These are phyloP conservation scores for Galaxea fascicularis DNA, from an alignment of 92 coral and sea anemone genomes.

Conservation along the genomic window DNA sequence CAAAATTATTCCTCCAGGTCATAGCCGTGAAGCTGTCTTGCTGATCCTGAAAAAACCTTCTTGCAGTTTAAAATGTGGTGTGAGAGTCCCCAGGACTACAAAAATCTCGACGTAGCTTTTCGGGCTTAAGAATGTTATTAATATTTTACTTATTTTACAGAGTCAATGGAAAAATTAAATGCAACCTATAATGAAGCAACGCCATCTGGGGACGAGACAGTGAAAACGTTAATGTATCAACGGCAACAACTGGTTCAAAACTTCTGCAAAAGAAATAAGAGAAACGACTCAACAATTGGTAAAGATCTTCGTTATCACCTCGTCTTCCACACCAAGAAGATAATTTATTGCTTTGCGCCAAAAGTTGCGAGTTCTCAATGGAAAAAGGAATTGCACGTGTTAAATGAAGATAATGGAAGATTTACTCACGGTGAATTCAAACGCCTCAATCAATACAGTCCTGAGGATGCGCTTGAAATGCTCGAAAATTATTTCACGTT, in stretches of 20 bases:
- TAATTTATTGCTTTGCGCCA: slow-evolving; percentile 39
- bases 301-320: slow-evolving; percentile 35
- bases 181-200: neutral
- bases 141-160: neutral
- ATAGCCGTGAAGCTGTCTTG: too few species aligned
- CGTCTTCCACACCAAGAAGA: slow-evolving; percentile 12
- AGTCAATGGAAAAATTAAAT: neutral
- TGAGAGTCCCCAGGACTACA: too few species aligned
- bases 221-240: slow-evolving; percentile 4
- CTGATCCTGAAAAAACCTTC: too few species aligned
- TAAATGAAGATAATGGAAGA: slow-evolving; percentile 8
- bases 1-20: too few species aligned
- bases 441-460: neutral
- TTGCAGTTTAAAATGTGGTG: too few species aligned
- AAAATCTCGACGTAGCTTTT: too few species aligned
- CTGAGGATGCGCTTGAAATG: slow-evolving; percentile 7
- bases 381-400: slow-evolving; percentile 17
- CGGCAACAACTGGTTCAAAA: slow-evolving; percentile 18
- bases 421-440: neutral
- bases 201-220: neutral
- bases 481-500: slow-evolving; percentile 29
- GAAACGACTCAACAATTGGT: slow-evolving; percentile 17
- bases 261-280: slow-evolving; percentile 28
- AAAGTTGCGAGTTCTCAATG: slow-evolving; percentile 45
- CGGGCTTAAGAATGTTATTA: too few species aligned